These are phyloP conservation scores for Toxonevra muliebris DNA, from an alignment of 2,888 invertebrate genomes.

Conservation along the genomic window DNA sequence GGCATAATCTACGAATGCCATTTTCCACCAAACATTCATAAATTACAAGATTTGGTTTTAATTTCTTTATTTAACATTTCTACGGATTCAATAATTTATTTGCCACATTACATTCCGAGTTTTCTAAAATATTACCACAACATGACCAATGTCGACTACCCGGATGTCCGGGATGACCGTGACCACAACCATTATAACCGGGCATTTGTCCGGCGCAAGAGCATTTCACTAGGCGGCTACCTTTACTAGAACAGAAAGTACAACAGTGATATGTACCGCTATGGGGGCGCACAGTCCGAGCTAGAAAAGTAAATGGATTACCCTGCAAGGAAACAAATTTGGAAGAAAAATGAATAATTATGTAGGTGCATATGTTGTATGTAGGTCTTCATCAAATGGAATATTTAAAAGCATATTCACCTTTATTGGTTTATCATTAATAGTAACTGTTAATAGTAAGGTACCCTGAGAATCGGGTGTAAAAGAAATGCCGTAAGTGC, in stretches of 20 bases:
- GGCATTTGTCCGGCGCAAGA: constrained; percentile 81
- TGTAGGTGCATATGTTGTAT: no score
- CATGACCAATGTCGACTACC: constrained; percentile 85
- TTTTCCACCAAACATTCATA: no score
- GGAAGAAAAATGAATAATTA: constrained; percentile 3
- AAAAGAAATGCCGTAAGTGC: constrained; percentile 71
- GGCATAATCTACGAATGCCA: no score
- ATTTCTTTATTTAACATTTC: constrained; percentile 5
- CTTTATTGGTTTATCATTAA: constrained; percentile 74
- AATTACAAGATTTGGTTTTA: neutral
- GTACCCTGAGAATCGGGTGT: constrained; percentile 73
- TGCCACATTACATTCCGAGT: constrained; percentile 70
- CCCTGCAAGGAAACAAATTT: constrained; percentile 66
- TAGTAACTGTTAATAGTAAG: constrained; percentile 70
- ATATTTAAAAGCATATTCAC: constrained; percentile 58
- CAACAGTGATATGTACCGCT: constrained; percentile 82
- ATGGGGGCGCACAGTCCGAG: constrained; percentile 73
- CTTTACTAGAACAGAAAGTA: constrained; percentile 82
- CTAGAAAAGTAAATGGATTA: constrained; percentile 74
- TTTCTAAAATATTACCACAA: constrained; percentile 74
- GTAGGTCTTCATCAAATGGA: neutral
- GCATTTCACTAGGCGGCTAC: constrained; percentile 74
- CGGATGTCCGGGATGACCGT: constrained; percentile 83
- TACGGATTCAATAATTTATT: constrained; percentile 60
- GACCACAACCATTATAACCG: constrained; percentile 81